Percentiles rank a stretch among this genome's conserved stretches.
These are phyloP conservation scores for Synanthedon andrenaeformis DNA, from an alignment of 2,888 invertebrate species.

Conservation along the genomic window DNA sequence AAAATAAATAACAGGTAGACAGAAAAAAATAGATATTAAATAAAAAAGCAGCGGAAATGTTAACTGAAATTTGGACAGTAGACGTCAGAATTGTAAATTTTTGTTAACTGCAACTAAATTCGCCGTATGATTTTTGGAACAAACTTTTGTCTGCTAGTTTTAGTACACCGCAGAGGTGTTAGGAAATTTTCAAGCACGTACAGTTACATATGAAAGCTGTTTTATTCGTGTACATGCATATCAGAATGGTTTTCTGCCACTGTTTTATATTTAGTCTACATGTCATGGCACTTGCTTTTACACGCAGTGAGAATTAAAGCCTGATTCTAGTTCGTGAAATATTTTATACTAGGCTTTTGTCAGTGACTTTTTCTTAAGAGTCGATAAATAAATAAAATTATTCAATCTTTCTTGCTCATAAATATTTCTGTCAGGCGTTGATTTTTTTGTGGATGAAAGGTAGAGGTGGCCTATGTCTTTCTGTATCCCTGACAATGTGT, in stretches of 20 bases:
- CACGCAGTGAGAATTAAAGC: no score
- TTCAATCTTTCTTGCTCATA: no score
- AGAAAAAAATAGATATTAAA: neutral
- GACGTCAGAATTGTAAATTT: slow-evolving; percentile 40
- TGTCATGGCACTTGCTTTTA: slow-evolving; percentile 9
- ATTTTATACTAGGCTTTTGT: no score
- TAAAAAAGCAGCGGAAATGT: neutral
- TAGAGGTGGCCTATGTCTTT: no score
- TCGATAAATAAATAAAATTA: no score
- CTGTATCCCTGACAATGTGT: no score
- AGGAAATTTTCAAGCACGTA: slow-evolving; percentile 22
- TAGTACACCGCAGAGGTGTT: slow-evolving; percentile 33
- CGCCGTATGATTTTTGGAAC: slow-evolving; percentile 46
- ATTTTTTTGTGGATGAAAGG: no score
- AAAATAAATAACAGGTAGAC: no score
- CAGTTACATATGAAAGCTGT: slow-evolving; percentile 31
- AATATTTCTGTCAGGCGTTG: no score
- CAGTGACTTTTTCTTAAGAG: no score
- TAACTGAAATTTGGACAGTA: slow-evolving; percentile 19
- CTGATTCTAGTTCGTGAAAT: no score
- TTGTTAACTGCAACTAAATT: slow-evolving; percentile 27
- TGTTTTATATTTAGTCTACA: slow-evolving; percentile 15
- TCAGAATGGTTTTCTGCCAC: slow-evolving; percentile 34
- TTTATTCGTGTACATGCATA: slow-evolving; percentile 52
- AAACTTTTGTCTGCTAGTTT: slow-evolving; percentile 37